Percentiles rank a stretch among this genome's conserved stretches.
Evolutionary conservation across 1,140 invertebrate species (phyloP).

Genomic region (Meloidogyne exigua): DNA sequence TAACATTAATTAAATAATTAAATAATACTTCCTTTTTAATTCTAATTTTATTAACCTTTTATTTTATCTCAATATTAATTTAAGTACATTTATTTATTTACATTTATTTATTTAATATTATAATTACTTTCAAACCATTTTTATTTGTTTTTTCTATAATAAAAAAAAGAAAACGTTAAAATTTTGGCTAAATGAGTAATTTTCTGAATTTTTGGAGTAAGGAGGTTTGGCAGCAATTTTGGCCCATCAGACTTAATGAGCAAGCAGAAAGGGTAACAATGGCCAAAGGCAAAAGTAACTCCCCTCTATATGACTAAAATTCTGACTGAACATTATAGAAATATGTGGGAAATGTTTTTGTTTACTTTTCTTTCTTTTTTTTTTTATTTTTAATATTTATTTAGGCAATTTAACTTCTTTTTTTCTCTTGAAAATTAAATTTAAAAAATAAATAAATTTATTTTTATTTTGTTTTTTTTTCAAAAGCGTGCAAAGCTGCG

Average conservation of each 20-base stretch:
- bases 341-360: slow-evolving; percentile 2
- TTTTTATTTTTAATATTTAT: slow-evolving; percentile 3
- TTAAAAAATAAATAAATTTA: slow-evolving; percentile 3
- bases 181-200: neutral
- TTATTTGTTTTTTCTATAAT: neutral
- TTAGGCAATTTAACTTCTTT: neutral
- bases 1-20: slow-evolving; percentile 13
- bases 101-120: no score
- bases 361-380: neutral
- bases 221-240: slow-evolving; percentile 5
- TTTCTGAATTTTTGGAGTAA: neutral
- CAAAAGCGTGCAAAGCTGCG: slow-evolving; percentile 49
- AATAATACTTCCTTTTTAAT: no score
- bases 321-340: slow-evolving; percentile 12
- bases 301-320: neutral
- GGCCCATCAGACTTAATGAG: slow-evolving; percentile 12
- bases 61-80: no score
- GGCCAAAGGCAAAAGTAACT: neutral
- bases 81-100: no score
- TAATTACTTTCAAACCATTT: neutral
- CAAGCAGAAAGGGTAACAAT: neutral
- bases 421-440: slow-evolving; percentile 9
- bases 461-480: slow-evolving; percentile 25
- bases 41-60: no score
- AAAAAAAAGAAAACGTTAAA: neutral